A percentile compares a stretch with the other conserved stretches of the same genome.
These are phyloP conservation scores for Euproctis similis DNA, from an alignment of 2,888 invertebrate genomes.

Conservation along the genomic window DNA sequence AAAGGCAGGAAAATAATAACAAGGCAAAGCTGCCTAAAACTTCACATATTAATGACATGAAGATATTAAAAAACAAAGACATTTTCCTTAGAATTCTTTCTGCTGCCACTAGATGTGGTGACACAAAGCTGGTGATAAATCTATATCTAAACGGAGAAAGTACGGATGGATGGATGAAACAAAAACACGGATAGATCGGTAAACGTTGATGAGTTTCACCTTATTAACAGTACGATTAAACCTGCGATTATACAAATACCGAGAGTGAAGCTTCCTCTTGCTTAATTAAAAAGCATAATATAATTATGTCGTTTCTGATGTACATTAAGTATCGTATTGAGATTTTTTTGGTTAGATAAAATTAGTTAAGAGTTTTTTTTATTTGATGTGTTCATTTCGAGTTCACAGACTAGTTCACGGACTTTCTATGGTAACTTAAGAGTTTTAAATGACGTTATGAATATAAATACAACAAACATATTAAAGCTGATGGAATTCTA, in stretches of 20 bases:
- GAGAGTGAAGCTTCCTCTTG: conserved; percentile 48
- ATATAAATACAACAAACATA: no score
- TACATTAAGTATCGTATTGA: conserved; percentile 2
- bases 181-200: conserved; percentile 25
- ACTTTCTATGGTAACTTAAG: no score
- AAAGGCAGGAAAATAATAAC: no score
- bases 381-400: not conserved
- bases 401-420: no score
- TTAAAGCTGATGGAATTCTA: no score
- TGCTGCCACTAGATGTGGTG: no score
- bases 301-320: conserved; percentile 12
- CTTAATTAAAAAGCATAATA: conserved; percentile 24
- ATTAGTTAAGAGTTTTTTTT: not conserved
- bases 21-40: no score
- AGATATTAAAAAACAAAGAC: no score
- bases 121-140: no score
- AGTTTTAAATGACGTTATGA: no score
- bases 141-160: conserved; percentile 28
- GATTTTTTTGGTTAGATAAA: conserved; percentile 5
- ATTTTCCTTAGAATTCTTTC: no score
- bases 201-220: conserved; percentile 55
- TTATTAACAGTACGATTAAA: conserved; percentile 60
- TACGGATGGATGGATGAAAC: conserved; percentile 21
- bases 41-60: no score
- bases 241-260: conserved; percentile 56